Evolutionary conservation across 2,113 vertebrate species (phyloP), one percentile per base, ranked within the genome.

Genomic region (Psittacus erithacus): DNA sequence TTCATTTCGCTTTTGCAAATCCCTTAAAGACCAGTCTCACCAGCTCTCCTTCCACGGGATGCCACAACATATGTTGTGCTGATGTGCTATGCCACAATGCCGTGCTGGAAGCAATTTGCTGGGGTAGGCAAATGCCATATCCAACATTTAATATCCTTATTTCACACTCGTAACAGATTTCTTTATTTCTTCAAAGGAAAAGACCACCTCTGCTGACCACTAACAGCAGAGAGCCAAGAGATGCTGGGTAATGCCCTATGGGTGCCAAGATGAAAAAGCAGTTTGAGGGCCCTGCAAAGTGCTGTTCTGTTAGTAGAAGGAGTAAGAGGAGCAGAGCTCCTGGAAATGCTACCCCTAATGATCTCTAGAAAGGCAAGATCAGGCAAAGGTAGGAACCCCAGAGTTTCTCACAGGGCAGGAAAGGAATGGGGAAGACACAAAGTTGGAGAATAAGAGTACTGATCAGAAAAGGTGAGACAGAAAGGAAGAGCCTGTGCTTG

Each of bases 111-210:
- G 90, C 63, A 88, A 92, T 69, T 87, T 65, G 23, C 1, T 71
- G 22, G 13, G 13, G 17, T 16, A 50, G 31, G 52, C 17, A 89
- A 93, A 94, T 49, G 47, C 60, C 52, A 29, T 19, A 31, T 81
- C 63, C 70, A 93, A 60, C n/a, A 50, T 15, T 87, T 90, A 73
- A 91, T 92, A 95, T 76, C 74, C 46, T 82, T 76, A 28, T 86
- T 90, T 95, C 50, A 57, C 46, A 93, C 39, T 63, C 57, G 25
- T 55, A 78, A 75, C 14, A 46, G 25, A 57, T 63, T 76, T 95
- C 43, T 90, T 83, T 92, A 63, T 86, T 92, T 90, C 90, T 91
- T 88, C 88, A 90, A 84, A 85, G 60, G 63, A 80, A 77, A 91
- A 90, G 81, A 74, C 81, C 78, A 83, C 52, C 81, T 83, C 91